Base-by-base conservation (phyloP, 2,888 invertebrate genomes). In the Euzetes globulus region DNA sequence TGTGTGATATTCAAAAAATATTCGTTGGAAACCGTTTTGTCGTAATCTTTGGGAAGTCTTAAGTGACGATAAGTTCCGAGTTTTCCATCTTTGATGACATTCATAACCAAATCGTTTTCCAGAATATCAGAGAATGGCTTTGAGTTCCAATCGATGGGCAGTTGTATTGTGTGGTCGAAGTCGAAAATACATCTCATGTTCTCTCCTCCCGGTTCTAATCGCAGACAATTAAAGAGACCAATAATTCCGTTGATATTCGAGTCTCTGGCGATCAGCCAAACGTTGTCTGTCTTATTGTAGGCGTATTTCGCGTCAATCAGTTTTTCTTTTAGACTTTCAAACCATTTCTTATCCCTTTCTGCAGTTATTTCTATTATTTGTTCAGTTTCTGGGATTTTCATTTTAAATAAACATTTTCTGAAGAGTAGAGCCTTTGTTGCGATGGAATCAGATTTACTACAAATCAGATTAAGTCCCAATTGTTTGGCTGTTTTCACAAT, bases 11-110 rank as follows among this genome's bases (percentile, higher is more conserved):
- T 70, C 9, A 70, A 11, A 17, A 27, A 70, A 27, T 70, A 70
- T 47, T 70, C 19, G 15, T 70, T 25, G 11, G 47, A 37, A 27
- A 17, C 17, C 15, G 27, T 70, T 41, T 70, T 22, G 25, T 70
- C 25, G 13, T 25, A 45, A 27, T 45, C 37, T 47, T 70, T 70
- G 19, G 87, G 85, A 96, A 96, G 80, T 97, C 97, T 25, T 93
- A 93, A 47, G 96, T 96, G 81, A 97, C 85, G 97, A 98, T 98
- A 79, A 98, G 89, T 78, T 85, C 86, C 75, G 85, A 81, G 82
- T 85, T 85, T 81, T 86, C 89, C 90, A 79, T 88, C 88, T 80
- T 89, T 89, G 80, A 88, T 86, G 72, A 85, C 80, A 79, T 86
- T 86, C 80, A 84, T 83, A 72, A 83, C 82, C 37, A 86, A 79